Percentiles rank a stretch among this genome's conserved stretches.
phyloP scores from a whole-genome alignment of 1,140 invertebrate genomes.

The Neotoxoptera formosana region DNA sequence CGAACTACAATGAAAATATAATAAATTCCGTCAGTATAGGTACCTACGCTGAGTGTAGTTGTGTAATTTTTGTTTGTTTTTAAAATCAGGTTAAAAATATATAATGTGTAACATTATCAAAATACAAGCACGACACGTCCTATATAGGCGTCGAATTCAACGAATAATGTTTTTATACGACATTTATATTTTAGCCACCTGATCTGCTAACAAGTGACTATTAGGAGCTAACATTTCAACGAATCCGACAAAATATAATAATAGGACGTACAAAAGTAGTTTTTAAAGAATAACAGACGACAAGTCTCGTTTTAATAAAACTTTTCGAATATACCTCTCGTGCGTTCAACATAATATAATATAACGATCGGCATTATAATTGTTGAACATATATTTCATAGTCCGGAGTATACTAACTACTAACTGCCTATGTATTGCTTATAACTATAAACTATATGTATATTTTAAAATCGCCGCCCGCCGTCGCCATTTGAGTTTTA shows the following conservation, averaged over 20 bases:
- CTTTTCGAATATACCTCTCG: not conserved
- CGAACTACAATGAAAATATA: not conserved
- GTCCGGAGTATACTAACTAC: not conserved
- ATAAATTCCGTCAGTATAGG: not conserved
- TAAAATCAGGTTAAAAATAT: not conserved
- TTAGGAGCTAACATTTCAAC: no score
- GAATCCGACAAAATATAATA: no score
- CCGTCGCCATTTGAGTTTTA: not conserved
- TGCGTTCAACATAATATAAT: not conserved
- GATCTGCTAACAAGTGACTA: no score
- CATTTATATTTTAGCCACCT: no score
- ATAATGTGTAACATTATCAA: not conserved
- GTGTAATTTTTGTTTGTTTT: not conserved
- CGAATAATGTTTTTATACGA: not conserved
- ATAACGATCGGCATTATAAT: not conserved
- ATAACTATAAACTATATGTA: no score
- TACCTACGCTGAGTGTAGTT: not conserved
- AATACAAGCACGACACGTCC: not conserved
- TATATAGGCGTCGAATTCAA: not conserved
- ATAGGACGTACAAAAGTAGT: not conserved
- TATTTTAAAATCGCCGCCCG: not conserved
- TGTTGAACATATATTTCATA: not conserved
- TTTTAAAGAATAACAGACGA: not conserved
- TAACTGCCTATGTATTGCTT: no score
- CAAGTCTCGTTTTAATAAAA: not conserved